Percentiles rank a stretch among this genome's conserved stretches.
phyloP scores from a whole-genome alignment of 2,113 vertebrate species.

The Prinia subflava region DNA sequence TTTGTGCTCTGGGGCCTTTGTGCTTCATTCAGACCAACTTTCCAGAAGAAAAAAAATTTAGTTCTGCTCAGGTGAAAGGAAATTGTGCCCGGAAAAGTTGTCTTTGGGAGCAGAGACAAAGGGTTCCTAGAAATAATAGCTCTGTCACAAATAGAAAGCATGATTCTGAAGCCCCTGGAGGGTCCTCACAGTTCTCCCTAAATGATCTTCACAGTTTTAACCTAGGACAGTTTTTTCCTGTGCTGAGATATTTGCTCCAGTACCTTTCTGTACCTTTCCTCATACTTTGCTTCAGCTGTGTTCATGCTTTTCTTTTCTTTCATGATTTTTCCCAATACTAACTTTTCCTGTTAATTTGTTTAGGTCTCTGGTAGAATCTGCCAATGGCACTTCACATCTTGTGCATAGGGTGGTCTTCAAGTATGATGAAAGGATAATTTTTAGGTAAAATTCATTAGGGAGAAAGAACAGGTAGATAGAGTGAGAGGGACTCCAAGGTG shows the following conservation, averaged over 20 bases:
- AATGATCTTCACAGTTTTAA: background rate
- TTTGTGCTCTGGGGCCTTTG: background rate
- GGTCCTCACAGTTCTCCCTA: background rate
- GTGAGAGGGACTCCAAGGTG: background rate
- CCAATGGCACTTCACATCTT: background rate
- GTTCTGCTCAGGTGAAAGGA: background rate
- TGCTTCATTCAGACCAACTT: background rate
- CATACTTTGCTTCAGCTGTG: background rate
- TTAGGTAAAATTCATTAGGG: background rate
- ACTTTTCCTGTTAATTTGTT: background rate
- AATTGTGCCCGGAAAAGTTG: background rate
- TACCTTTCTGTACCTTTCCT: background rate
- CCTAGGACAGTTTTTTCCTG: fast-evolving
- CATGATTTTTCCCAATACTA: background rate
- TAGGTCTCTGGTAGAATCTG: background rate
- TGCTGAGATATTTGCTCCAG: background rate
- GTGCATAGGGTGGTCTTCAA: background rate
- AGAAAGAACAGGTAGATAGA: background rate
- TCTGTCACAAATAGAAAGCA: background rate
- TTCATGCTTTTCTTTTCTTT: background rate
- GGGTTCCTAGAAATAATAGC: background rate
- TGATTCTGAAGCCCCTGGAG: background rate
- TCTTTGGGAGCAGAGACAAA: background rate
- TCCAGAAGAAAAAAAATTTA: background rate
- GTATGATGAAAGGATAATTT: background rate